These are phyloP conservation scores for Ondatra zibethicus DNA, from an alignment of 2,113 vertebrate genomes.

Conservation along the genomic window DNA sequence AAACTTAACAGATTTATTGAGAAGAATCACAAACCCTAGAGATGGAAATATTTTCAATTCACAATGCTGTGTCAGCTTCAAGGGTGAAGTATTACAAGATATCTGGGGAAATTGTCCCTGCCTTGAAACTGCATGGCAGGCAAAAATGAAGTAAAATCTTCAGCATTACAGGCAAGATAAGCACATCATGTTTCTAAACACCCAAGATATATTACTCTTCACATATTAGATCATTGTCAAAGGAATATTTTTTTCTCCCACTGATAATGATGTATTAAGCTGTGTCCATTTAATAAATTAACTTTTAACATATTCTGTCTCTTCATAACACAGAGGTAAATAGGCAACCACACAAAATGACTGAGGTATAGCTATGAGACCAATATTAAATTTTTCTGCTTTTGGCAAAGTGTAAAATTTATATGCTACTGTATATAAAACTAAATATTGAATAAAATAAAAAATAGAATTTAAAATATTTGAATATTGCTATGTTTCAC, in stretches of 20 bases:
- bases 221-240: background rate
- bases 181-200: background rate
- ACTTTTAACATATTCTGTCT: background rate
- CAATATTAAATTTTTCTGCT: background rate
- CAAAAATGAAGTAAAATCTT: background rate
- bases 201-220: background rate
- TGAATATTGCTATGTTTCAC: background rate
- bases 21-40: constrained; percentile 49
- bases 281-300: constrained; percentile 3
- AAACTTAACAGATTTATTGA: constrained; percentile 18
- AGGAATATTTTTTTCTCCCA: background rate
- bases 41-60: constrained; percentile 59
- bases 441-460: background rate
- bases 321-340: background rate
- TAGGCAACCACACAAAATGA: background rate
- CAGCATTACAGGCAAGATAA: background rate
- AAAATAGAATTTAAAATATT: background rate
- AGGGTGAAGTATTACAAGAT: constrained; percentile 36
- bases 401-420: background rate
- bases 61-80: constrained; percentile 24
- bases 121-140: background rate
- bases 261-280: background rate
- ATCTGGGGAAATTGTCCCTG: background rate
- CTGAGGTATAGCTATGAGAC: background rate
- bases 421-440: background rate